Evolutionary conservation across 2,797 vertebrate genomes (phyloP).

Genomic region (Xiphophorus birchmanni): DNA sequence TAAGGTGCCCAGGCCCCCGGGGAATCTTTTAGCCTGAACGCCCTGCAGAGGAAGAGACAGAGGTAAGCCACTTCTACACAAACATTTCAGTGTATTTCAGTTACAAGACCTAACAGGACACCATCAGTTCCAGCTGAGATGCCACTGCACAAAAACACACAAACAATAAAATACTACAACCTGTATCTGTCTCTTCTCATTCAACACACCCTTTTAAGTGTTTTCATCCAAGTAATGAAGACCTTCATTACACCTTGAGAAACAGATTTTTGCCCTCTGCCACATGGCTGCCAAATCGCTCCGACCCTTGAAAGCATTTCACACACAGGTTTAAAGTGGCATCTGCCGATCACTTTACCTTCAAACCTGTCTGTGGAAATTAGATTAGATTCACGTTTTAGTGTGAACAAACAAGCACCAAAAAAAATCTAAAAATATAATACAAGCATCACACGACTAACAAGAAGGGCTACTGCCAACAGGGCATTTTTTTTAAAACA

Average conservation of each 20-base stretch:
- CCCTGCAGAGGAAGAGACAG: no score
- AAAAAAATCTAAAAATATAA: neutral
- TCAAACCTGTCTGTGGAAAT: neutral
- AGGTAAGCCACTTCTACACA: no score
- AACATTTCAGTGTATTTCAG: no score
- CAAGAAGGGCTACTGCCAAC: neutral
- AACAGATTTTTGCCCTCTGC: neutral
- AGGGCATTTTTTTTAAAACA: neutral
- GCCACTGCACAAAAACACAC: no score
- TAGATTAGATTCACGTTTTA: neutral
- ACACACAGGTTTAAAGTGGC: slow-evolving; percentile 36
- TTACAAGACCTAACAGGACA: no score
- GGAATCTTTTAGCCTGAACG: no score
- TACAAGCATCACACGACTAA: neutral
- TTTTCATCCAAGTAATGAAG: no score
- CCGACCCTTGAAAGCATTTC: slow-evolving; percentile 1
- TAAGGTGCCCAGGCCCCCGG: no score
- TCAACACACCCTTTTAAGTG: no score
- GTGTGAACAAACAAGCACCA: neutral
- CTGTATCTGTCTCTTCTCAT: no score
- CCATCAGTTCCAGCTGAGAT: no score
- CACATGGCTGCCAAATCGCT: neutral
- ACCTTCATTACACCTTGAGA: neutral
- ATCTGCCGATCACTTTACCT: slow-evolving; percentile 47
- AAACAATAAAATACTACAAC: no score